Conservation (phyloP, 64 coral and sea anemone species). For the Exaiptasia diaphana region DNA sequence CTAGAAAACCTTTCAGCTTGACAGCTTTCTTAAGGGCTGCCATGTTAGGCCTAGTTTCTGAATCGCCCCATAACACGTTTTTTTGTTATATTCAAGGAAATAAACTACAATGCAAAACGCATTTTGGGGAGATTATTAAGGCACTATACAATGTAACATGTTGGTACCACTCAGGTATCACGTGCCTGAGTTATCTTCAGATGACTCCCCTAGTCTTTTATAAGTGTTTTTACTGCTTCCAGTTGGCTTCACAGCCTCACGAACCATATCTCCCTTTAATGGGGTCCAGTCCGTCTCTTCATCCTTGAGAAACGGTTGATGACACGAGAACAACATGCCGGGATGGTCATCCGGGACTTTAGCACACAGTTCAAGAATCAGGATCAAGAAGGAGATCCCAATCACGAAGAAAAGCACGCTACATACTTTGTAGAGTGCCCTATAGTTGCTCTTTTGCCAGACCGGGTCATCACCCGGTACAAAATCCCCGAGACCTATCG, state of each 20-base stretch:
- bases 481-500: conserved; percentile 93
- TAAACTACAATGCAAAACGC: too few species aligned
- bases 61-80: too few species aligned
- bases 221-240: conserved; percentile 26
- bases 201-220: background rate
- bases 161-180: too few species aligned
- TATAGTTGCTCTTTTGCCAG: conserved; percentile 71
- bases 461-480: conserved; percentile 72
- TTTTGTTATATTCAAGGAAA: too few species aligned
- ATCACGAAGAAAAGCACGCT: conserved; percentile 86
- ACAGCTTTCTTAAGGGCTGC: too few species aligned
- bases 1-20: too few species aligned
- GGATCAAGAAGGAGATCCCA: conserved; percentile 79
- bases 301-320: conserved; percentile 80
- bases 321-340: conserved; percentile 92
- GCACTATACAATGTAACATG: too few species aligned
- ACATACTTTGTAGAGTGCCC: conserved; percentile 79
- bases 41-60: too few species aligned
- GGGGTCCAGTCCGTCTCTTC: conserved; percentile 45
- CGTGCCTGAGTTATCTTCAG: too few species aligned
- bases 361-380: conserved; percentile 83
- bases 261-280: background rate
- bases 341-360: conserved; percentile 97
- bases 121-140: too few species aligned
- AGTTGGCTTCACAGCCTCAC: background rate